Evolutionary conservation across 1,140 invertebrate genomes (phyloP).

Genomic region (Acromyrmex charruanus): DNA sequence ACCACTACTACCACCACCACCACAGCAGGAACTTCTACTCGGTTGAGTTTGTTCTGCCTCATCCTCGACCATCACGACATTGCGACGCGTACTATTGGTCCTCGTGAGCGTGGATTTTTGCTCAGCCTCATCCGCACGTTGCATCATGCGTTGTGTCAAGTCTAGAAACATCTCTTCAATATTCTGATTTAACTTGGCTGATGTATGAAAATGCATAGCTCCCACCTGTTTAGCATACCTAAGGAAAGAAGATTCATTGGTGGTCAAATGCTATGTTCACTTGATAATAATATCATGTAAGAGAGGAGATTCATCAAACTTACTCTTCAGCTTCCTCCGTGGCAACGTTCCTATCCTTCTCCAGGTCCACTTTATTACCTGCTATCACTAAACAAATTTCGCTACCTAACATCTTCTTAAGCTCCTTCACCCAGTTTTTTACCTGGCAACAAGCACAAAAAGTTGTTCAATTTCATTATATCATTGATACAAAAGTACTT

Average conservation of each 20-base stretch:
- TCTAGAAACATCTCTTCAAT: constrained; percentile 98
- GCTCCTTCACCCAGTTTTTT: constrained; percentile 99
- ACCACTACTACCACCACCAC: constrained; percentile 48
- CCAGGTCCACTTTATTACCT: constrained; percentile 99
- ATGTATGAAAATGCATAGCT: constrained; percentile 97
- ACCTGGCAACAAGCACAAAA: constrained; percentile 88
- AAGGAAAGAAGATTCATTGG: constrained; percentile 18
- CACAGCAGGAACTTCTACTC: constrained; percentile 83
- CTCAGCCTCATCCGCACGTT: constrained; percentile 85
- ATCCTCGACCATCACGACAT: constrained; percentile 89
- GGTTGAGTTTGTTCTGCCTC: constrained; percentile 83
- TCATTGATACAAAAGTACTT: not conserved
- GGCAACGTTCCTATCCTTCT: constrained; percentile 94
- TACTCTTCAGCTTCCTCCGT: constrained; percentile 95
- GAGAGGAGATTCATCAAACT: constrained; percentile 80
- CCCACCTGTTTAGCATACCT: constrained; percentile 97
- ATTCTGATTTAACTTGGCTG: constrained; percentile 97
- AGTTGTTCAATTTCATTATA: not conserved
- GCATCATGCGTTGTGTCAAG: constrained; percentile 91
- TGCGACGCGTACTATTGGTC: constrained; percentile 87
- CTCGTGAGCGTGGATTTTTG: constrained; percentile 86
- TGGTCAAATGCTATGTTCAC: not conserved
- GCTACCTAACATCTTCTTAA: constrained; percentile 97
- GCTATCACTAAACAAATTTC: constrained; percentile 97
- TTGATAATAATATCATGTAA: not conserved